Percentiles rank a stretch among this genome's conserved stretches.
These are phyloP conservation scores for Falco peregrinus DNA, from an alignment of 2,797 vertebrate species.

Conservation along the genomic window DNA sequence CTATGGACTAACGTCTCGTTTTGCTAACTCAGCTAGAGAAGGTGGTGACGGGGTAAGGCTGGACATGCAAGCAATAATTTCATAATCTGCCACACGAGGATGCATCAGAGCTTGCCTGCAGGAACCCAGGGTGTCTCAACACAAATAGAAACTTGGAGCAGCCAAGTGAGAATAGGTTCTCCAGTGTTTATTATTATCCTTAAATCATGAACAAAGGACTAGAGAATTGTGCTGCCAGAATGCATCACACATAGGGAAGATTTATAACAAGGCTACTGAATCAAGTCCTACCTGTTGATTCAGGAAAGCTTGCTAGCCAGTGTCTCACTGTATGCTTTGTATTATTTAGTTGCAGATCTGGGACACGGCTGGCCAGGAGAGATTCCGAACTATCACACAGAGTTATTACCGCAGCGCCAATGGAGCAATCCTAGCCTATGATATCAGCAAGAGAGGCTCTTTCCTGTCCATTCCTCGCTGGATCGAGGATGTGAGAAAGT, in stretches of 20 bases:
- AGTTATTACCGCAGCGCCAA: slow-evolving; percentile 89
- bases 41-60: neutral
- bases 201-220: neutral
- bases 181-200: neutral
- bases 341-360: slow-evolving; percentile 85
- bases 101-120: neutral
- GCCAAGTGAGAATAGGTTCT: neutral
- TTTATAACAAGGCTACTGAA: neutral
- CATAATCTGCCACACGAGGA: neutral
- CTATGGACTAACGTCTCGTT: neutral
- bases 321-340: neutral
- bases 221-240: neutral
- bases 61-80: neutral
- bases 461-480: slow-evolving; percentile 86
- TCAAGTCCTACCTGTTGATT: neutral
- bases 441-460: slow-evolving; percentile 84
- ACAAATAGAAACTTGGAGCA: neutral
- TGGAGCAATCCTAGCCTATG: slow-evolving; percentile 87
- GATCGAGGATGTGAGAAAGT: slow-evolving; percentile 88
- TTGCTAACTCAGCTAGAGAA: neutral
- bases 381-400: slow-evolving; percentile 89
- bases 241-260: accelerated
- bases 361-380: slow-evolving; percentile 89
- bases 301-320: neutral
- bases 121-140: neutral